Base-by-base conservation (phyloP, 1,140 invertebrate species). In the Trichonephila clavipes region DNA sequence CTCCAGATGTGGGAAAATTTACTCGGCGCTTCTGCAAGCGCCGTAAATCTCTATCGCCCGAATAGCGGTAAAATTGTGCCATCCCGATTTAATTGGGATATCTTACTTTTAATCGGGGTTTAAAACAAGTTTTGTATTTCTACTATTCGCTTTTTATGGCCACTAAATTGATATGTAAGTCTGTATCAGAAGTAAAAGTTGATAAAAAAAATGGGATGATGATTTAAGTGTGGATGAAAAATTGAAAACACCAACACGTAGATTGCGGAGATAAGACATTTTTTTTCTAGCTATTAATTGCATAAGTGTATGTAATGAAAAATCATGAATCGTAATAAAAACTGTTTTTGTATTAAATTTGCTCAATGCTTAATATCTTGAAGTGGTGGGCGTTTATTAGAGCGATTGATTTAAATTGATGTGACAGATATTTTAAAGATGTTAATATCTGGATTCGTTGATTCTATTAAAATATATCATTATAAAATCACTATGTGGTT, bases 11-110 rank as follows among this genome's bases (percentile, higher is more conserved):
- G 19, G 34, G 88, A 40, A 72, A 89, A 72, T 77, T 89, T 77
- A 77, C 66, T 58, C 88, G 24, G 40, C 62, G 62, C 66, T 72
- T 69, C 12, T 89, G 58, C 34, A 28, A 19, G 21, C 21, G 14
- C 83, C 24, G 58, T 87, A 87, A 87, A 87, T 64, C 18, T 87
- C 24, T 34, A 59, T 87, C 24, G 24, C 40, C 28, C 21, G 61
- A 87, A 87, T 87, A 62, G 85, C 59, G 28, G 85, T 62, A 62
- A 87, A 87, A 87, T 51, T 61, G 85, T 87, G 61, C 28, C 51
- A 44, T 12, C 5, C n/a, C 58, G 16, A 40, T 77, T 24, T 77
- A 77, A 77, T 77, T 28, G 72, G 51, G 51, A 51, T 51, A 51
- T 51, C 51, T 51, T 77, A 28, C 18, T 40, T 28, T 40, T 77